Percentiles rank a stretch among this genome's conserved stretches.
These are phyloP conservation scores for Geopemphigus sp. DNA, from an alignment of 1,140 invertebrate species.

Conservation along the genomic window DNA sequence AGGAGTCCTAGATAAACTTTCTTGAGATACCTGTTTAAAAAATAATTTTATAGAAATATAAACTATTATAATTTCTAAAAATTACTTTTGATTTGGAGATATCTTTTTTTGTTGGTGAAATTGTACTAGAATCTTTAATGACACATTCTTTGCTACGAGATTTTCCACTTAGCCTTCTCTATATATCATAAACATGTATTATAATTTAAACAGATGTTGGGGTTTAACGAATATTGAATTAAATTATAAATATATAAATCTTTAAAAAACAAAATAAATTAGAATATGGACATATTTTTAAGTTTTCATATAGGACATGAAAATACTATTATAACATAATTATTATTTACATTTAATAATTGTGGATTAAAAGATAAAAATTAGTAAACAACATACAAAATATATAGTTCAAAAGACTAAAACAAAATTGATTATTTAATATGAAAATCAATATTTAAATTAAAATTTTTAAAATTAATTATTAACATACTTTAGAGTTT, in stretches of 20 bases:
- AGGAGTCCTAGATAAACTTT: slow-evolving; percentile 54
- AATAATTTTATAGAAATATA: background rate
- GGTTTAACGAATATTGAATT: too few species aligned
- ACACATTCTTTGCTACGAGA: slow-evolving; percentile 1
- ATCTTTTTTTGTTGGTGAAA: slow-evolving; percentile 40
- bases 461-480: background rate
- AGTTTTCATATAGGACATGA: too few species aligned
- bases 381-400: background rate
- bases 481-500: slow-evolving; percentile 34
- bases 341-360: too few species aligned
- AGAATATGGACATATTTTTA: too few species aligned
- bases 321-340: too few species aligned
- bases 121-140: slow-evolving; percentile 11
- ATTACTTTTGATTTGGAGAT: slow-evolving; percentile 24
- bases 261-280: too few species aligned
- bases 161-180: slow-evolving; percentile 14
- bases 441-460: too few species aligned
- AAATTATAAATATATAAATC: too few species aligned
- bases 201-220: too few species aligned
- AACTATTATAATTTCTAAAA: background rate
- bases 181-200: background rate
- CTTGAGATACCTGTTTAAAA: slow-evolving; percentile 41
- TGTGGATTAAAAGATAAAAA: background rate
- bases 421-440: too few species aligned
- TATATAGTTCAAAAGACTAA: too few species aligned